These are phyloP conservation scores for Orbicella faveolata DNA, from an alignment of 64 coral and sea anemone genomes.

Conservation along the genomic window DNA sequence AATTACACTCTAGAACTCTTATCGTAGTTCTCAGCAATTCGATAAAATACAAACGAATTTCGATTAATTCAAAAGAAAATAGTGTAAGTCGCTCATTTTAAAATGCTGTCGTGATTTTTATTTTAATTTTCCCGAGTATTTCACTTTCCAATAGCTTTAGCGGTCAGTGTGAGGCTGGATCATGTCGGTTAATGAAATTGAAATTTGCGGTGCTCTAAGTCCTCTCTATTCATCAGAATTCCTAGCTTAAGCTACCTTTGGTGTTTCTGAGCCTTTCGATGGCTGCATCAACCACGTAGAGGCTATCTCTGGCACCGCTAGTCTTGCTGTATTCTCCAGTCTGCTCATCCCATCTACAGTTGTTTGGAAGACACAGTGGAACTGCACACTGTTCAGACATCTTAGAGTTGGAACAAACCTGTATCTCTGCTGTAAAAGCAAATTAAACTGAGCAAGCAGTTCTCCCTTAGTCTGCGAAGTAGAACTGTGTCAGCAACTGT, in stretches of 20 bases:
- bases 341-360: conserved; percentile 47
- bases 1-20: neutral
- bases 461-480: neutral
- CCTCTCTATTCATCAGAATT: neutral
- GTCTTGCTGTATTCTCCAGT: conserved; percentile 52
- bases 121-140: neutral
- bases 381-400: conserved; percentile 25
- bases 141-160: neutral
- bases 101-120: neutral
- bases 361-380: conserved; percentile 55
- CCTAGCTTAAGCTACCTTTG: conserved; percentile 21
- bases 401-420: neutral
- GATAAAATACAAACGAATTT: neutral
- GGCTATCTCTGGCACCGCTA: neutral
- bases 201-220: neutral
- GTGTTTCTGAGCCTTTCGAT: conserved; percentile 37
- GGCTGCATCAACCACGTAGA: conserved; percentile 28
- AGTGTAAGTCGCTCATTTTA: neutral
- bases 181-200: neutral
- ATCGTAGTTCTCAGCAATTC: neutral
- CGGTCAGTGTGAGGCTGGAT: neutral
- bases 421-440: neutral
- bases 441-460: neutral
- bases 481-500: neutral
- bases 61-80: neutral